Base-by-base conservation (phyloP, 2,888 invertebrate species). In the Ecdyonurus torrentis region DNA sequence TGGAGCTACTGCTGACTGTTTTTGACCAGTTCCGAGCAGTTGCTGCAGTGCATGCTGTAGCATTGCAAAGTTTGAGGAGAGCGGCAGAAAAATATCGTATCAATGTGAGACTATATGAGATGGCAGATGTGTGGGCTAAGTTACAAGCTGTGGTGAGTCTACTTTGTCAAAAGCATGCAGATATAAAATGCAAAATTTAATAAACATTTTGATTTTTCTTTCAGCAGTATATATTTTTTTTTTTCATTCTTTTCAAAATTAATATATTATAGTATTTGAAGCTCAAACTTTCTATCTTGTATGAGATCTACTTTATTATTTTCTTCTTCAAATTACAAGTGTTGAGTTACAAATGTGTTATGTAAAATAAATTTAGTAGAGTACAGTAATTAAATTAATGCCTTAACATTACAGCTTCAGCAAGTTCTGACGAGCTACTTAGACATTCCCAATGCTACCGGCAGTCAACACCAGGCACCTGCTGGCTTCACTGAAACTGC, bases 121-220 rank as follows among this genome's bases (percentile, higher is more conserved):
- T 87, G 71, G 80, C 85, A 52, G 89, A 91, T 72, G 91, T 91
- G 68, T 95, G 94, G 94, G 84, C 85, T 55, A 88, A 91, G 69
- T 89, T 92, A 52, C 94, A 95, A 74, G 85, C 86, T 72, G 91
- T 91, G 70, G 91, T 92, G 76, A 78, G 84, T 79, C 1, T 10
- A 5, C 10, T 15, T 59, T 24, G 5, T 10, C 15, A 59, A 22
- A 18, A 18, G 7, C 22, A 59, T 24, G 5, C 23, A 22, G 23
- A 24, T 18, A n/a, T n/a, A n/a, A n/a, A n/a, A 10, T n/a, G 18
- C 20, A 10, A 58, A 58, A 18, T 58, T 10, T 10, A 18, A 19
- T 10, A 18, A 58, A 50, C 52, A 50, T 50, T 50, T 50, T 20
- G 53, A 59, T 25, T 63, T 52, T 22, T 50, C 2, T 23, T 63